phyloP scores from a whole-genome alignment of 1,140 invertebrate genomes.

The Lepidurus apus region DNA sequence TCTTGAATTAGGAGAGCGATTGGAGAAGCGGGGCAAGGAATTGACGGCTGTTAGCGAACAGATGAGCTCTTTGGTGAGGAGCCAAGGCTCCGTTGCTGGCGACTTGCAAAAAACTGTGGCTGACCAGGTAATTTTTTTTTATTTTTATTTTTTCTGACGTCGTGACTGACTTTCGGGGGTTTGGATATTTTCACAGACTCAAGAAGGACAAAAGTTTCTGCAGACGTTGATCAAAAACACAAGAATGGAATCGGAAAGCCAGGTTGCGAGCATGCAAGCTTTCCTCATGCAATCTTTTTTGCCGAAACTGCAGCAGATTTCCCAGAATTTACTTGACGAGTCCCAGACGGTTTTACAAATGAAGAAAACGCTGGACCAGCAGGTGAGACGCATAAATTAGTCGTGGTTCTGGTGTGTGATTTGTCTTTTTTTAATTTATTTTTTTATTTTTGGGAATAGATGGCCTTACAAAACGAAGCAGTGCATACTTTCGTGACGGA shows the following conservation, averaged over 20 bases:
- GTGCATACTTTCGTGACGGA: slow-evolving; percentile 32
- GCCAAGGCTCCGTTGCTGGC: slow-evolving; percentile 25
- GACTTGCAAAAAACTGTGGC: slow-evolving; percentile 30
- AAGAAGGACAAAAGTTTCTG: slow-evolving; percentile 31
- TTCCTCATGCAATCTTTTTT: slow-evolving; percentile 32
- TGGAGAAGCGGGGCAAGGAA: slow-evolving; percentile 33
- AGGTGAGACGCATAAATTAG: not conserved
- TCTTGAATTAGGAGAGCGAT: slow-evolving; percentile 24
- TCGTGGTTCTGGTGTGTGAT: not conserved
- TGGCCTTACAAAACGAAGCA: slow-evolving; percentile 27
- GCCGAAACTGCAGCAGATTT: slow-evolving; percentile 29
- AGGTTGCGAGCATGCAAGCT: slow-evolving; percentile 28
- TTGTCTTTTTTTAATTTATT: not conserved
- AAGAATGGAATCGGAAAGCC: slow-evolving; percentile 22
- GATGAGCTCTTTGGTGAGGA: slow-evolving; percentile 32
- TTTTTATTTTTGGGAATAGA: not conserved
- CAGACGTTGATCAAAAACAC: slow-evolving; percentile 29
- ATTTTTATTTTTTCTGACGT: not conserved
- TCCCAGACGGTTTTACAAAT: slow-evolving; percentile 30
- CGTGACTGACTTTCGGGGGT: not conserved
- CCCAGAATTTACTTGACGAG: slow-evolving; percentile 27
- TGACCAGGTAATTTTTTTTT: slow-evolving; percentile 25
- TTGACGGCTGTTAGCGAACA: slow-evolving; percentile 31
- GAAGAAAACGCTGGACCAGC: slow-evolving; percentile 26
- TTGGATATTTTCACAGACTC: not conserved